Evolutionary conservation across 2,888 invertebrate species (phyloP).

Genomic region (Lochmaea crataegi): DNA sequence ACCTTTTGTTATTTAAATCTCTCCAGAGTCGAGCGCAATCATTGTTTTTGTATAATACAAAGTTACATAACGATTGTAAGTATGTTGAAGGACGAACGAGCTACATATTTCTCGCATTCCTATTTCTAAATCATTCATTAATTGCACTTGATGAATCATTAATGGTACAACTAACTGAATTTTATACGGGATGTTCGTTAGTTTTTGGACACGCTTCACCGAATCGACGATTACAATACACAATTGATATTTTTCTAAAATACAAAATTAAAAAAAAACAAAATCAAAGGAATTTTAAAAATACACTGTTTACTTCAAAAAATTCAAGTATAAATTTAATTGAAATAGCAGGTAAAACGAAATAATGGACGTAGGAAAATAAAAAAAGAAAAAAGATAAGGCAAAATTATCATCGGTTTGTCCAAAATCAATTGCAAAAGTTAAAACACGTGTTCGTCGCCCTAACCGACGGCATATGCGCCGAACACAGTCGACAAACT

Average conservation of each 20-base stretch:
- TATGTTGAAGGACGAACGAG: conserved; percentile 3
- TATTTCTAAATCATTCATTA: conserved; percentile 13
- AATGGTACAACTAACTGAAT: not conserved
- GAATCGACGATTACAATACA: not conserved
- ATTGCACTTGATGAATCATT: conserved; percentile 4
- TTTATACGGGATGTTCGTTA: not conserved
- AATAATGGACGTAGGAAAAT: too few relatives aligned
- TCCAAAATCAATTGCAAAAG: too few relatives aligned
- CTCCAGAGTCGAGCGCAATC: not conserved
- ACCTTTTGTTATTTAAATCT: not conserved
- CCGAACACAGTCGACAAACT: too few relatives aligned
- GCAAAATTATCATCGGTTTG: too few relatives aligned
- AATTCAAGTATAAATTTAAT: too few relatives aligned
- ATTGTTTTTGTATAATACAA: not conserved
- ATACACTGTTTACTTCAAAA: too few relatives aligned
- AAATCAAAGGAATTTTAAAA: too few relatives aligned
- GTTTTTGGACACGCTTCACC: not conserved
- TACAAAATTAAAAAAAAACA: not conserved
- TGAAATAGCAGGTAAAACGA: too few relatives aligned
- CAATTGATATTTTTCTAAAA: not conserved
- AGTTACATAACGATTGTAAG: not conserved
- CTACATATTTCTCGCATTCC: conserved; percentile 7
- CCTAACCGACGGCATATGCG: too few relatives aligned
- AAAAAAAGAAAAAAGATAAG: too few relatives aligned
- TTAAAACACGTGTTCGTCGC: too few relatives aligned